A percentile compares a stretch with the other conserved stretches of the same genome.
Evolutionary conservation across 1,140 invertebrate species (phyloP).

Genomic region (Colletes gigas): DNA sequence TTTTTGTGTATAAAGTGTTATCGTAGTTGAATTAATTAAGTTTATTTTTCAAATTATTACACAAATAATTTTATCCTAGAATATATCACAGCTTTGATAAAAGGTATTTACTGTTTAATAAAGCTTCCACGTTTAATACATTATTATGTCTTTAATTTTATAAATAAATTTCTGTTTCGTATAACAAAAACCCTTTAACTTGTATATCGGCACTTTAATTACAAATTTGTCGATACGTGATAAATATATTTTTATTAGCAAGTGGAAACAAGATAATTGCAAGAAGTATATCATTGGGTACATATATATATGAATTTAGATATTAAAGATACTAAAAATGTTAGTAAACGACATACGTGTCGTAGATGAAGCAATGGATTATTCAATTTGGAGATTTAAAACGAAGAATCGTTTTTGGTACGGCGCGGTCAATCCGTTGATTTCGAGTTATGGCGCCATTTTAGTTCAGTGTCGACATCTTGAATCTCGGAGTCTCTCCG

Average conservation of each 20-base stretch:
- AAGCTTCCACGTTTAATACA: background rate
- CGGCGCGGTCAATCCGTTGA: background rate
- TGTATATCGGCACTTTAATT: background rate
- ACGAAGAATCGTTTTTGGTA: background rate
- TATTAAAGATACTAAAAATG: too few relatives aligned
- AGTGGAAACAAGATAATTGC: background rate
- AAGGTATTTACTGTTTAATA: background rate
- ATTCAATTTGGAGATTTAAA: background rate
- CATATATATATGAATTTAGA: too few relatives aligned
- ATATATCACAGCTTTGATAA: background rate
- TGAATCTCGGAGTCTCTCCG: background rate
- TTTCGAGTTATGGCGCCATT: conserved; percentile 10
- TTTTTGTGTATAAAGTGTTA: background rate
- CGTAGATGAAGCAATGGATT: too few relatives aligned
- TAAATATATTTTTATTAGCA: too few relatives aligned
- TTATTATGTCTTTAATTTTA: background rate
- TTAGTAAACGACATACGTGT: too few relatives aligned
- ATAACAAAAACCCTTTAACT: background rate
- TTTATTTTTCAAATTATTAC: background rate
- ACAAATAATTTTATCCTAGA: background rate
- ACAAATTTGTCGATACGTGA: background rate
- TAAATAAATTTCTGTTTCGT: background rate
- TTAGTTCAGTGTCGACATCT: conserved; percentile 21
- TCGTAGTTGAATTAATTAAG: too few relatives aligned
- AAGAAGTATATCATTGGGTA: too few relatives aligned